Base-by-base conservation (phyloP, 2,113 vertebrate species). In the Empidonax alnorum region DNA sequence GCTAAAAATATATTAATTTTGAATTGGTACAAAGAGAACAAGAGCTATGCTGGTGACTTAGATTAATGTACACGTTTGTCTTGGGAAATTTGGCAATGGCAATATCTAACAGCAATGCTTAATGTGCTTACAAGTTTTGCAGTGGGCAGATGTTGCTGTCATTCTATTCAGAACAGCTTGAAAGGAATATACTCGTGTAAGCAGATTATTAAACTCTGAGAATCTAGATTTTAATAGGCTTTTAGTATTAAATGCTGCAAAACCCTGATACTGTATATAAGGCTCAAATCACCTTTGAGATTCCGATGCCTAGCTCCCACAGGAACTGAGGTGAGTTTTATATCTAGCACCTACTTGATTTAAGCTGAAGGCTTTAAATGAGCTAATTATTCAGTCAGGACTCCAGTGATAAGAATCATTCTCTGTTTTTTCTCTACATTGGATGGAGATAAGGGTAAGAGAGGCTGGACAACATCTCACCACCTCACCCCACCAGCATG, bases 201-300 rank as follows among this genome's bases (percentile, higher is more conserved):
- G 92, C 74, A 93, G 90, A 94, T 96, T 96, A 93, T 47, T 74
- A 46, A 96, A 94, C 78, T 83, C 61, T 66, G 44, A 87, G 78
- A 95, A 93, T 92, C 75, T 53, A 90, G 76, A 94, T 93, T 94
- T 92, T 96, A 96, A 97, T 91, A 95, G 58, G 96, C 82, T 96
- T 95, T 94, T 71, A 81, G 84, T 69, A 96, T 88, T 89, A 94
- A 93, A 93, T n/a, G 61, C 74, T 89, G 88, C 46, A 94, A 91
- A 96, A 8, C 22, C 84, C 65, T 68, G 68, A 91, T 58, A 50
- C 39, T 62, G 58, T 21, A 86, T 89, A 61, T 65, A 72, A 94
- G 61, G 41, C 49, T 82, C 9, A 30, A 94, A 84, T 75, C 87
- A 84, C 68, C 39, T 85, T 71, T 78, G 39, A 85, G 85, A 73